Percentiles rank a stretch among this genome's conserved stretches.
phyloP scores from a whole-genome alignment of 2,888 invertebrate genomes.

The Resseliella maxima region DNA sequence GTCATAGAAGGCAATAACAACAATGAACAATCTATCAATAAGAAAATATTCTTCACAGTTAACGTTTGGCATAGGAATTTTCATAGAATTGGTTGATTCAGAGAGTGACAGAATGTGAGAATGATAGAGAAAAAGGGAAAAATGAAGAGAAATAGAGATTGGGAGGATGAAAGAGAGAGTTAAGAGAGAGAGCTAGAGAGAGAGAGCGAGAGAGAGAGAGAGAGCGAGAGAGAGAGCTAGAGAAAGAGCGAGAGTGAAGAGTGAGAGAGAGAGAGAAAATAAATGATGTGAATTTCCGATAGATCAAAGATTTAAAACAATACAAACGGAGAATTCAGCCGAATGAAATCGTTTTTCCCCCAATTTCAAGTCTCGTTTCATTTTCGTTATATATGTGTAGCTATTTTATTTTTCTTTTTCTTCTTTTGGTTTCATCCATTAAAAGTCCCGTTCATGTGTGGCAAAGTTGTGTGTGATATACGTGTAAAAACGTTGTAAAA shows the following conservation, averaged over 20 bases:
- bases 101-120: no score
- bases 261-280: neutral
- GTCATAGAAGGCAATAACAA: neutral
- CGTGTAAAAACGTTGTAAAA: constrained; percentile 13
- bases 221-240: no score
- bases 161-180: no score
- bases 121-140: no score
- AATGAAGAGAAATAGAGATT: no score
- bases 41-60: neutral
- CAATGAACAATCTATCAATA: neutral
- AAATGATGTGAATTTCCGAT: constrained; percentile 1
- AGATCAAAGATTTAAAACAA: constrained; percentile 23
- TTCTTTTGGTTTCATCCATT: constrained; percentile 11
- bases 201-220: no score
- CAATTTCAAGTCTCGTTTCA: neutral
- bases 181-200: no score
- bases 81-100: no score
- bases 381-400: neutral
- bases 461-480: neutral
- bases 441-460: neutral
- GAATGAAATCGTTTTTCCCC: neutral
- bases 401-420: neutral
- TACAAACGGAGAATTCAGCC: neutral
- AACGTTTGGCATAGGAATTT: neutral
- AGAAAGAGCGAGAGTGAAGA: no score